phyloP scores from a whole-genome alignment of 2,113 vertebrate species.

The Elephas maximus region DNA sequence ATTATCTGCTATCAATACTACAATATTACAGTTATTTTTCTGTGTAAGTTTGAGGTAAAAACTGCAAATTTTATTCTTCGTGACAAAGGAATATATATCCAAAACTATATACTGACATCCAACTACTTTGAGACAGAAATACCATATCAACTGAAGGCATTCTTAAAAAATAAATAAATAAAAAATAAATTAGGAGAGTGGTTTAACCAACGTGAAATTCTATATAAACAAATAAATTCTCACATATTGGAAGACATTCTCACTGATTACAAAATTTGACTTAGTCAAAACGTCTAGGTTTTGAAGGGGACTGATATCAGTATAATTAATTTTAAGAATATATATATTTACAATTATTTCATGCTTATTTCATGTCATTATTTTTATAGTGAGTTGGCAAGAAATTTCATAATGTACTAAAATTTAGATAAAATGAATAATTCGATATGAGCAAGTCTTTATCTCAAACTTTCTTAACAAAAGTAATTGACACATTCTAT shows the following conservation, averaged over 20 bases:
- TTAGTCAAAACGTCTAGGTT: not conserved
- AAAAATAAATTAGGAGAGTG: not conserved
- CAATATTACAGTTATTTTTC: not conserved
- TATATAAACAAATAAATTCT: not conserved
- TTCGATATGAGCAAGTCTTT: not conserved
- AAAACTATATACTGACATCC: not conserved
- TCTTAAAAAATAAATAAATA: not conserved
- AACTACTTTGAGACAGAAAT: not conserved
- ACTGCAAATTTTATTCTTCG: not conserved
- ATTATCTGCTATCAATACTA: too few species aligned
- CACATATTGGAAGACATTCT: not conserved
- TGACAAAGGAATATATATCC: not conserved
- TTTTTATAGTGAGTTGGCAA: not conserved
- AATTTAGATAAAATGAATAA: conserved; percentile 2
- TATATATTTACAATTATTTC: not conserved
- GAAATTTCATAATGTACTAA: not conserved
- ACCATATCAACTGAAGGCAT: not conserved
- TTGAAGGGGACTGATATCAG: too few species aligned
- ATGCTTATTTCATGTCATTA: not conserved
- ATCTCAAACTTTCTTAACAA: not conserved
- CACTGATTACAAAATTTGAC: not conserved
- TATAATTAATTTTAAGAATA: not conserved
- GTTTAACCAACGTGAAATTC: not conserved
- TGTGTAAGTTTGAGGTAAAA: not conserved
- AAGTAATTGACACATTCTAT: not conserved